Percentiles rank a stretch among this genome's conserved stretches.
phyloP scores from a whole-genome alignment of 2,797 vertebrate species.

The Bryconaethiops microstoma region DNA sequence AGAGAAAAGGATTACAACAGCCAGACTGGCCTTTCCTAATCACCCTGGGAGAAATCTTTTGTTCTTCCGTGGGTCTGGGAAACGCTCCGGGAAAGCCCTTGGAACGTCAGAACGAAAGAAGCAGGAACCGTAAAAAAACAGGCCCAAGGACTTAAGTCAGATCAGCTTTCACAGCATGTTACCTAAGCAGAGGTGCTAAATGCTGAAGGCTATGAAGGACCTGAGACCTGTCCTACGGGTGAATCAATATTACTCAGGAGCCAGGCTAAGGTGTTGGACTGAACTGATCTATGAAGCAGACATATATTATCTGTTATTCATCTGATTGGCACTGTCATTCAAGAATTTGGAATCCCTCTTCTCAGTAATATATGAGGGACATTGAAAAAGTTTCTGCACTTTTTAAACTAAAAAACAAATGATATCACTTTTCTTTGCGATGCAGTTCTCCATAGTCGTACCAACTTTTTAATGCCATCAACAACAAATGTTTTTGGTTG shows the following conservation, averaged over 20 bases:
- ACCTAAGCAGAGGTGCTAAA: neutral
- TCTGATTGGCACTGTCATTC: neutral
- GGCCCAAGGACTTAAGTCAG: neutral
- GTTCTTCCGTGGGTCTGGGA: conserved; percentile 24
- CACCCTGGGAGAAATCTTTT: conserved; percentile 40
- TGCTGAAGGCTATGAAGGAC: neutral
- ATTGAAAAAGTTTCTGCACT: too few relatives aligned
- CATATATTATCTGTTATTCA: neutral
- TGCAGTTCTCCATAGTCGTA: too few relatives aligned
- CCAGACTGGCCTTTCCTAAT: conserved; percentile 27
- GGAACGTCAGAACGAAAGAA: conserved; percentile 15
- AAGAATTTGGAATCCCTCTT: neutral
- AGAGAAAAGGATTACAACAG: conserved; percentile 30
- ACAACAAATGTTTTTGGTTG: too few relatives aligned
- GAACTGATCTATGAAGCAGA: neutral
- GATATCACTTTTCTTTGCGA: too few relatives aligned
- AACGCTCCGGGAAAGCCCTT: conserved; percentile 1
- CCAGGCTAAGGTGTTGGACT: neutral
- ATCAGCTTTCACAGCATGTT: neutral
- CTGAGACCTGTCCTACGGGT: neutral
- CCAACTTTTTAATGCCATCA: too few relatives aligned
- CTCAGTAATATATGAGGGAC: neutral
- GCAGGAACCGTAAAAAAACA: neutral
- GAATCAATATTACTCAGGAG: neutral
- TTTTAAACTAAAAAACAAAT: too few relatives aligned